Conservation (phyloP, 2,797 vertebrate genomes). For the Acanthurus lineatus region DNA sequence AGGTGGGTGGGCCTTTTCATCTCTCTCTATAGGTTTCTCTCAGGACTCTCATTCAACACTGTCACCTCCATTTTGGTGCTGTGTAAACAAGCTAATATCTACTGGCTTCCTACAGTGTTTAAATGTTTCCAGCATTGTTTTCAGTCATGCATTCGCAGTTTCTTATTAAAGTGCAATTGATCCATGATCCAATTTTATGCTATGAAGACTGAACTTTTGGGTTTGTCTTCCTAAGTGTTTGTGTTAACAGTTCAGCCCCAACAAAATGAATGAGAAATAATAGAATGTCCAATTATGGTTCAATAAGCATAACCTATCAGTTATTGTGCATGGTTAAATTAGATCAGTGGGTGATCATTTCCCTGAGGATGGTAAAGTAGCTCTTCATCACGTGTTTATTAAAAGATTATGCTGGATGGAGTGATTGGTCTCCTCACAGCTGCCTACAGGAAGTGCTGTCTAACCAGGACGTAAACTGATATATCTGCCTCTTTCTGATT, state of each 20-base stretch:
- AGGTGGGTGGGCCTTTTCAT: slow-evolving; percentile 79
- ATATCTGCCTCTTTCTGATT: slow-evolving; percentile 47
- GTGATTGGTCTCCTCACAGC: slow-evolving; percentile 32
- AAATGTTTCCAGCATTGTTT: slow-evolving; percentile 52
- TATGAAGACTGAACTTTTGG: slow-evolving; percentile 43
- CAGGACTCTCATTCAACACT: slow-evolving; percentile 21
- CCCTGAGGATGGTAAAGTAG: slow-evolving; percentile 63
- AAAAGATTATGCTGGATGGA: slow-evolving; percentile 33
- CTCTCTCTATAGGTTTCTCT: slow-evolving; percentile 8
- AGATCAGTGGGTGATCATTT: slow-evolving; percentile 74
- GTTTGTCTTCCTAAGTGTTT: slow-evolving; percentile 29
- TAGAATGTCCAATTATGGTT: slow-evolving; percentile 75
- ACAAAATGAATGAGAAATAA: slow-evolving; percentile 69
- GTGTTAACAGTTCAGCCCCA: slow-evolving; percentile 38
- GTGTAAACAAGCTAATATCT: slow-evolving; percentile 46
- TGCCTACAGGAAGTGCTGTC: slow-evolving; percentile 33
- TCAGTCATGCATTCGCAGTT: slow-evolving; percentile 49
- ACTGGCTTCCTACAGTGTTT: slow-evolving; percentile 28
- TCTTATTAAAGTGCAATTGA: slow-evolving; percentile 67
- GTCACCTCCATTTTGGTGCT: slow-evolving; percentile 21
- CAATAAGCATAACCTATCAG: slow-evolving; percentile 68
- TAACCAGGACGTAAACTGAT: slow-evolving; percentile 36
- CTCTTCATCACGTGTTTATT: slow-evolving; percentile 65
- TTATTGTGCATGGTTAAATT: slow-evolving; percentile 69
- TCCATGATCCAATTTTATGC: slow-evolving; percentile 60